Percentiles rank a stretch among this genome's conserved stretches.
These are phyloP conservation scores for Serinus canaria DNA, from an alignment of 2,113 vertebrate genomes.

Conservation along the genomic window DNA sequence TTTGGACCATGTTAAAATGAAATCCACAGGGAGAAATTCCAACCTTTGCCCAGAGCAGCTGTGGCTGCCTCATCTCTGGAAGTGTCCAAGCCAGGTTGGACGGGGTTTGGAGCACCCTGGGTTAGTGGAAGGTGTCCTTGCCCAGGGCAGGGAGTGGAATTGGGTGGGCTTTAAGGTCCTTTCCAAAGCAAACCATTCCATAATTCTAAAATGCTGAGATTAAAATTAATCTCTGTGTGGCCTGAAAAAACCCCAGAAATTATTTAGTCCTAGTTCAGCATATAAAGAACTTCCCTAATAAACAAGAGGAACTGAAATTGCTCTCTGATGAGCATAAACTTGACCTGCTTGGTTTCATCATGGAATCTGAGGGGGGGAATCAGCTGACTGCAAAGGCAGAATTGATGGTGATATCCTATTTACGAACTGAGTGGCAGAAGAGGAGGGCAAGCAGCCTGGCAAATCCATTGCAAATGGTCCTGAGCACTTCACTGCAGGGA, in stretches of 20 bases:
- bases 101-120: rapidly evolving
- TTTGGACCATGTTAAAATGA: background rate
- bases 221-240: background rate
- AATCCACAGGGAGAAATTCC: background rate
- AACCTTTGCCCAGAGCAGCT: background rate
- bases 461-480: background rate
- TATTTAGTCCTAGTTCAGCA: background rate
- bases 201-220: background rate
- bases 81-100: background rate
- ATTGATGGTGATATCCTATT: background rate
- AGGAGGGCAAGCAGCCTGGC: background rate
- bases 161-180: background rate
- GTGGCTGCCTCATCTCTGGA: background rate
- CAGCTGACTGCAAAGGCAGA: background rate
- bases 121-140: background rate
- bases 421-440: background rate
- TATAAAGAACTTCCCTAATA: background rate
- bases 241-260: background rate
- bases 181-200: background rate
- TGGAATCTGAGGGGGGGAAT: background rate
- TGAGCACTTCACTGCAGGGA: background rate
- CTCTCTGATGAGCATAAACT: background rate
- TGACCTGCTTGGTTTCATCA: background rate
- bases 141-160: background rate
- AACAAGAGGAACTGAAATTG: background rate